Conservation (phyloP, 2,113 vertebrate genomes). For the Pavo muticus region DNA sequence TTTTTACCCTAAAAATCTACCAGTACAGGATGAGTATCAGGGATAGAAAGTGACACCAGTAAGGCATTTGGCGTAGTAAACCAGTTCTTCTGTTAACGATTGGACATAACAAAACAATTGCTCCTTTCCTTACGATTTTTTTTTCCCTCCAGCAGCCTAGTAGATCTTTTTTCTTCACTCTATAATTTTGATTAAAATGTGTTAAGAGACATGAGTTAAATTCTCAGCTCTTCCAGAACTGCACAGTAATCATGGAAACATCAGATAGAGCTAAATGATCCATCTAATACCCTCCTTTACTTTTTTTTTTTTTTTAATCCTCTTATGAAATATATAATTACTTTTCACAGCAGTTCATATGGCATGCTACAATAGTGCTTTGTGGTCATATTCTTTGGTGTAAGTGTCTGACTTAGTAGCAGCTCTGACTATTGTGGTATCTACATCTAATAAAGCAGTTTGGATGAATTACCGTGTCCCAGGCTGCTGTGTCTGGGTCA, state of each 20-base stretch:
- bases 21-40: neutral
- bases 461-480: neutral
- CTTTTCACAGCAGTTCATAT: neutral
- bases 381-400: neutral
- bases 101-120: neutral
- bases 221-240: neutral
- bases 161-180: neutral
- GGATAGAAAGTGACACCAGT: neutral
- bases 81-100: neutral
- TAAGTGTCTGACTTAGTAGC: neutral
- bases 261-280: neutral
- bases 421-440: neutral
- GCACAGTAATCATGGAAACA: neutral
- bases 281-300: neutral
- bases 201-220: neutral
- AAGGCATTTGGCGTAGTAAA: neutral
- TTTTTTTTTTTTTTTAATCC: neutral
- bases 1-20: neutral
- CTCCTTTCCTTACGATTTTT: neutral
- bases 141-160: neutral
- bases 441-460: neutral
- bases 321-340: neutral
- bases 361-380: neutral
- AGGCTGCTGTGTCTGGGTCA: neutral
- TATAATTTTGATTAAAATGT: neutral